Evolutionary conservation across 2,113 vertebrate genomes (phyloP).

Genomic region (Turnix velox): DNA sequence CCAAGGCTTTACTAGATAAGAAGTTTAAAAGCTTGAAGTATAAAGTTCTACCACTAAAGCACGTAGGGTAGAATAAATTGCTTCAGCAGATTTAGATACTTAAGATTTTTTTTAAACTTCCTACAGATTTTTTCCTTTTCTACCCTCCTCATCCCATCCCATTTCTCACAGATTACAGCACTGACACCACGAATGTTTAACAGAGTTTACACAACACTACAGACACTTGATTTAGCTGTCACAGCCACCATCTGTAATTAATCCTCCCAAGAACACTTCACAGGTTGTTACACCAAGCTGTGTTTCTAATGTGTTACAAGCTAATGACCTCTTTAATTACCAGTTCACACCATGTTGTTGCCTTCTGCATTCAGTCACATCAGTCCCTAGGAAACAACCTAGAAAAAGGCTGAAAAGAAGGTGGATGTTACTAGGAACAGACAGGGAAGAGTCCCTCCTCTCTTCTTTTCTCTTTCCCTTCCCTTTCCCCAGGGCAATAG

Average conservation of each 20-base stretch:
- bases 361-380: neutral
- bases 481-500: neutral
- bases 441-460: neutral
- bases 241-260: slow-evolving; percentile 41
- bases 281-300: neutral
- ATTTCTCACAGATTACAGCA: neutral
- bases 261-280: neutral
- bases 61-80: neutral
- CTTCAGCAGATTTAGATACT: neutral
- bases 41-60: neutral
- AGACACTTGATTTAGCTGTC: slow-evolving; percentile 39
- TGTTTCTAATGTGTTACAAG: neutral
- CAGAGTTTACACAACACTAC: slow-evolving; percentile 45
- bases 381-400: neutral
- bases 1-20: slow-evolving; percentile 24
- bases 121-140: neutral
- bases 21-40: slow-evolving; percentile 20
- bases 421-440: neutral
- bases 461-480: neutral
- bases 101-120: neutral
- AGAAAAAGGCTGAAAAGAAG: neutral
- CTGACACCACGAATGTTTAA: neutral
- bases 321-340: neutral
- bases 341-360: neutral
- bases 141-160: neutral